Conservation (phyloP, 2,888 invertebrate genomes). For the Euplagia quadripunctaria region DNA sequence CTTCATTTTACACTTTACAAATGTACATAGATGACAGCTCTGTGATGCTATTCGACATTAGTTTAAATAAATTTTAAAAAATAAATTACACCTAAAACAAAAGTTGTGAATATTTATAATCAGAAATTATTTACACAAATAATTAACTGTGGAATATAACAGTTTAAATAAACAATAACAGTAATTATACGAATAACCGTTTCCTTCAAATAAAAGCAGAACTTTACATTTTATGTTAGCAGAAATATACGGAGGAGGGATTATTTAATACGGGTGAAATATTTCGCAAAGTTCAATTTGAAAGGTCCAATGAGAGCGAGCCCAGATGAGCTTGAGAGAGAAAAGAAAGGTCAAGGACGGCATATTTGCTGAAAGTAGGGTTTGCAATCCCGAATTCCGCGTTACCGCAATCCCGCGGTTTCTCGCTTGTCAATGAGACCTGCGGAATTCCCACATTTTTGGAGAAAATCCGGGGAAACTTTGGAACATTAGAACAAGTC, state of each 20-base stretch:
- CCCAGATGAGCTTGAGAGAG: slow-evolving; percentile 39
- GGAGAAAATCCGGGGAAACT: not conserved
- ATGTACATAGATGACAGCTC: no score
- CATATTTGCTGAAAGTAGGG: slow-evolving; percentile 26
- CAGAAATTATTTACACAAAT: not conserved
- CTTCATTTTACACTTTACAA: no score
- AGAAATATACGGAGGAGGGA: slow-evolving; percentile 1
- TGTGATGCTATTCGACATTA: no score
- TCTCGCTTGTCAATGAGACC: no score
- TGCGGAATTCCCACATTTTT: no score
- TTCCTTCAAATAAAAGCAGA: not conserved
- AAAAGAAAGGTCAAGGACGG: slow-evolving; percentile 45
- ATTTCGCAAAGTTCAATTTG: slow-evolving; percentile 37
- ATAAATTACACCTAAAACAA: not conserved
- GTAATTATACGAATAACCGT: not conserved
- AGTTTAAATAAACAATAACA: not conserved
- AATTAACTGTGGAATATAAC: not conserved
- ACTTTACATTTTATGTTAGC: not conserved
- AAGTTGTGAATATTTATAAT: not conserved
- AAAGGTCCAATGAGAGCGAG: slow-evolving; percentile 27
- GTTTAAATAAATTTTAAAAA: no score
- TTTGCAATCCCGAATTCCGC: no score
- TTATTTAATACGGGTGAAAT: slow-evolving; percentile 38
- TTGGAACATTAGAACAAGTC: no score
- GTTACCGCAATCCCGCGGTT: no score